phyloP scores from a whole-genome alignment of 2,113 vertebrate genomes.

The Scophthalmus maximus region DNA sequence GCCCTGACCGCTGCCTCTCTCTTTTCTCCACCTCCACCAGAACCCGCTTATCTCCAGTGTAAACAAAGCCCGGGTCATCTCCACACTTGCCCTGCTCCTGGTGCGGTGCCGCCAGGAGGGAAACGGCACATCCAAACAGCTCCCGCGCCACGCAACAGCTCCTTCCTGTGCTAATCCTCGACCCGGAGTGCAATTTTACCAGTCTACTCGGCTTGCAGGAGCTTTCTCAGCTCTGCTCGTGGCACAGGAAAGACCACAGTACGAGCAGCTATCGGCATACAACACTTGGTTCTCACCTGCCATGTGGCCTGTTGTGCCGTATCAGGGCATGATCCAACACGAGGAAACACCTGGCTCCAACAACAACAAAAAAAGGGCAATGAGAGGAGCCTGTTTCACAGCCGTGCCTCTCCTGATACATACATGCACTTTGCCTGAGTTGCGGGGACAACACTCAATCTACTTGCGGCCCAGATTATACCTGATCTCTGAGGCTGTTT shows the following conservation, averaged over 20 bases:
- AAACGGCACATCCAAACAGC: conserved; percentile 44
- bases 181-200: conserved; percentile 34
- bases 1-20: conserved; percentile 48
- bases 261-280: conserved; percentile 38
- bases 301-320: conserved; percentile 69
- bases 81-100: conserved; percentile 65
- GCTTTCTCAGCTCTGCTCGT: conserved; percentile 31
- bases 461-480: conserved; percentile 57
- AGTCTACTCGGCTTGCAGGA: conserved; percentile 28
- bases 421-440: conserved; percentile 32
- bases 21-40: conserved; percentile 56
- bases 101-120: conserved; percentile 53
- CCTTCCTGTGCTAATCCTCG: conserved; percentile 69
- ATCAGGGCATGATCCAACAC: conserved; percentile 75
- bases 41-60: conserved; percentile 71
- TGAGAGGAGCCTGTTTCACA: conserved; percentile 53
- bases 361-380: conserved; percentile 57
- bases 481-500: conserved; percentile 34
- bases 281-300: conserved; percentile 65
- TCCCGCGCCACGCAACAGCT: conserved; percentile 45
- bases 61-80: conserved; percentile 78
- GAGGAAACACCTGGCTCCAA: conserved; percentile 77
- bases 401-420: conserved; percentile 48
- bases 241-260: conserved; percentile 48
- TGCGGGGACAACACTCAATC: conserved; percentile 26